These are phyloP conservation scores for Zaprionus obscuricornis DNA, from an alignment of 2,888 invertebrate genomes.

Conservation along the genomic window DNA sequence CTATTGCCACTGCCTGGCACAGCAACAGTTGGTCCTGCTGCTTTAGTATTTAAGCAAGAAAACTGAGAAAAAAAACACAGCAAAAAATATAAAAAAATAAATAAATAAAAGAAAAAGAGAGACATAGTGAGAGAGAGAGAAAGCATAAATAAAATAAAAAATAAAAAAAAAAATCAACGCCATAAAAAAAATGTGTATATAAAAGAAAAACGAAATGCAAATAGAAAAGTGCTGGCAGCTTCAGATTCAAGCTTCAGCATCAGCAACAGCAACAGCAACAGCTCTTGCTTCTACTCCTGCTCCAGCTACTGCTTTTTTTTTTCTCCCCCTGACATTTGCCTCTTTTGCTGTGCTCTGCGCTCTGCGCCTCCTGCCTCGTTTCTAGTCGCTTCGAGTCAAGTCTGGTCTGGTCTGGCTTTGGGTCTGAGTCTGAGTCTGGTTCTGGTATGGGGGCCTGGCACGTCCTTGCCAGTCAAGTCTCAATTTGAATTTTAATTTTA, in stretches of 20 bases:
- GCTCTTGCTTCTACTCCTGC: too few relatives aligned
- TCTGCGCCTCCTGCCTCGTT: constrained; percentile 18
- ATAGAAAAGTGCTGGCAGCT: constrained; percentile 61
- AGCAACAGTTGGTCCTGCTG: constrained; percentile 59
- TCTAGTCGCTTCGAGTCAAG: neutral
- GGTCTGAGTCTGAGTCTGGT: neutral
- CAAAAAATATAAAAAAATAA: constrained; percentile 27
- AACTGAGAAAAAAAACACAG: constrained; percentile 36
- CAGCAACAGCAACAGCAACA: too few relatives aligned
- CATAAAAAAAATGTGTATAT: constrained; percentile 31
- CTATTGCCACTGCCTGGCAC: constrained; percentile 1
- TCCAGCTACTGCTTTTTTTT: too few relatives aligned
- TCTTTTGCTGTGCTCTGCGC: too few relatives aligned
- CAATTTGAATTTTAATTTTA: constrained; percentile 79
- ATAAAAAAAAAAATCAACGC: too few relatives aligned
- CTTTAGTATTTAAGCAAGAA: constrained; percentile 49
- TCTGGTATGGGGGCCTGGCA: constrained; percentile 40
- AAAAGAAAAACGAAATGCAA: constrained; percentile 75
- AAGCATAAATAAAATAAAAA: constrained; percentile 2
- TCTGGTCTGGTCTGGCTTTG: constrained; percentile 24
- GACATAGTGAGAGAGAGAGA: constrained; percentile 1
- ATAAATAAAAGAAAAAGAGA: constrained; percentile 2
- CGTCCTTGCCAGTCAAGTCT: constrained; percentile 77
- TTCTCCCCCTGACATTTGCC: too few relatives aligned
- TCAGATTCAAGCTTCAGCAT: too few relatives aligned